Percentiles rank a stretch among this genome's conserved stretches.
Evolutionary conservation across 92 coral and sea anemone species (phyloP).

Genomic region (Palythoa caribaeorum): DNA sequence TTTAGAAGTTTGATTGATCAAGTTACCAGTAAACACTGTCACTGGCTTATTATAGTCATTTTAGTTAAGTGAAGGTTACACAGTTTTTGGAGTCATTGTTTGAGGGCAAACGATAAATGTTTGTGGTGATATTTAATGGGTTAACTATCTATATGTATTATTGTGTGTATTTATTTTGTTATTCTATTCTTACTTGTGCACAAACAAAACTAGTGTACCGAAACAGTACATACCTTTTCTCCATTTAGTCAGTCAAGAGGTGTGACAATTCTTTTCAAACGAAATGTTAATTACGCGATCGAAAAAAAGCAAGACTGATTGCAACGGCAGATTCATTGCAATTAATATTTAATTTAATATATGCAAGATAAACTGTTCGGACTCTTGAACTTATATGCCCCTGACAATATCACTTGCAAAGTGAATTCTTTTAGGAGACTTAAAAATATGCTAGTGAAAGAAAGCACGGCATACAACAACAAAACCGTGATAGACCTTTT

Average conservation of each 20-base stretch:
- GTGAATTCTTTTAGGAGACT: neutral
- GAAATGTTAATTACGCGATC: neutral
- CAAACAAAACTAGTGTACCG: no score
- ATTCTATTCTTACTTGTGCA: no score
- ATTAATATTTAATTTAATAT: neutral
- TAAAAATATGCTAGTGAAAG: neutral
- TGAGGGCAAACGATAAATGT: no score
- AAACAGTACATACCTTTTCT: no score
- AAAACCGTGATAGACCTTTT: neutral
- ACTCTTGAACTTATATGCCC: neutral
- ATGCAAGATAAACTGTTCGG: neutral
- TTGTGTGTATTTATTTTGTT: no score
- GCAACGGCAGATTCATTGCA: neutral
- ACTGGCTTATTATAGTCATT: no score
- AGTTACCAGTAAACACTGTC: no score
- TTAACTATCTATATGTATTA: no score
- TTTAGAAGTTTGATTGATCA: no score
- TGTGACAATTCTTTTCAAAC: neutral
- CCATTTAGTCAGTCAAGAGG: neutral
- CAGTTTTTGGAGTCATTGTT: no score
- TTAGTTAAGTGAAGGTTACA: no score
- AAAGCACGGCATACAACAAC: neutral
- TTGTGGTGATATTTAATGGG: no score
- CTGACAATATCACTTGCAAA: neutral
- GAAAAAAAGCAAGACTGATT: conserved; percentile 1